Conservation (phyloP, 2,888 invertebrate species). For the Lithophane semibrunnea region DNA sequence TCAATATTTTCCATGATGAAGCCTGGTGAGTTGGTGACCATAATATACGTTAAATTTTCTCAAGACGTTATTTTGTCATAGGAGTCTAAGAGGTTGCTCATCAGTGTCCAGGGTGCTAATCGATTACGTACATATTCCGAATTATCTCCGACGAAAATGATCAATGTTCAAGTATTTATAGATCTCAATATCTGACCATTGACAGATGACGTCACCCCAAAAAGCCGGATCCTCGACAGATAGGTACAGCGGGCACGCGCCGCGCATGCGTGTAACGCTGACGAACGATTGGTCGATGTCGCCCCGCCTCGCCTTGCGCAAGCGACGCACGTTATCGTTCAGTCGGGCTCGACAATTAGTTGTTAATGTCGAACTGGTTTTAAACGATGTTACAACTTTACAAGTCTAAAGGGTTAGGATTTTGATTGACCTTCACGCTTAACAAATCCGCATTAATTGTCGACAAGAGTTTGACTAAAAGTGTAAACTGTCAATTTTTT, state of each 20-base stretch:
- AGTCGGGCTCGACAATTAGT: constrained; percentile 66
- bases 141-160: not conserved
- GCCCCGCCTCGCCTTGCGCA: constrained; percentile 84
- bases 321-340: constrained; percentile 61
- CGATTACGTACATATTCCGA: not conserved
- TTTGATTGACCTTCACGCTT: not conserved
- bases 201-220: constrained; percentile 65
- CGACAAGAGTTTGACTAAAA: not conserved
- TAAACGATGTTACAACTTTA: constrained; percentile 10
- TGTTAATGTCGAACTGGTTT: constrained; percentile 55
- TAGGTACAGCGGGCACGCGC: constrained; percentile 76
- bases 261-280: constrained; percentile 73
- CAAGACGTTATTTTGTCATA: not conserved
- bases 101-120: not conserved
- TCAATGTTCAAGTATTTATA: constrained; percentile 19
- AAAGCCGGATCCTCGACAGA: constrained; percentile 65
- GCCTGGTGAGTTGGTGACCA: not conserved
- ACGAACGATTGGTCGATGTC: constrained; percentile 82
- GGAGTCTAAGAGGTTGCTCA: not conserved
- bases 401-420: constrained; percentile 21
- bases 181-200: constrained; percentile 27
- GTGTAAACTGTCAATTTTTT: not conserved
- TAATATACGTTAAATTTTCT: not conserved
- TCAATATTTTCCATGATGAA: not conserved
- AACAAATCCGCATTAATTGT: not conserved